Evolutionary conservation across 92 coral and sea anemone genomes (phyloP), one percentile per base, ranked within the genome.

Genomic region (Blastomussa wellsi): DNA sequence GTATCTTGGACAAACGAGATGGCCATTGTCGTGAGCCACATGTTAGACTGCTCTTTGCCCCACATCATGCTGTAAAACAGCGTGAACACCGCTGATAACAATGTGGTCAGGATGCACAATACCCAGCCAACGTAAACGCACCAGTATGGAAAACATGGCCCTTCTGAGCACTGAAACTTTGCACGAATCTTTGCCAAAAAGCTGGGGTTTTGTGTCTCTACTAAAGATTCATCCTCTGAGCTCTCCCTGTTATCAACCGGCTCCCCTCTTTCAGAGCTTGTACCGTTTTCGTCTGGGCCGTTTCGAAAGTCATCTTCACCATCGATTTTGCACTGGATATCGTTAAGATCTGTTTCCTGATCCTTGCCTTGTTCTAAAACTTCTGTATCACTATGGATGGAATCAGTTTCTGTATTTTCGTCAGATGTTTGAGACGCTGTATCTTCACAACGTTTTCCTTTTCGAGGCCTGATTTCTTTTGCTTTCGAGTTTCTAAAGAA

Each of bases 41-140:
- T 55, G 88, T 87, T 88, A 2, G 95, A 92, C 60, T 90, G 89
- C 19, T 90, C 95, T 70, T 51, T 84, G 2, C 95, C 95, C 95
- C 95, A 92, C 95, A 92, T 92, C 95, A 92, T 92, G 80, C 94
- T 90, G 83, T 92, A 92, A 85, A 92, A 92, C 42, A 92, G 66
- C 7, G 89, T 84, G 75, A 92, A 90, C 80, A 82, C 48, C 1
- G 92, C 91, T 4, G 95, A 87, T 24, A 79, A 26, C 15, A 88
- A 67, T 13, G 93, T 87, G 2, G 86, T 78, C 24, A 75, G 19
- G 57, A 90, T 48, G 80, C 95, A 92, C 62, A 92, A 71, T 13
- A 83, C 84, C 89, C 93, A 92, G 11, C 88, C 95, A 0, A 92
- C 81, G 65, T 92, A 84, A 20, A 92, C 66, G 29, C 86, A 76